A percentile compares a stretch with the other conserved stretches of the same genome.
These are phyloP conservation scores for Timandra comae DNA, from an alignment of 2,888 invertebrate genomes.

Conservation along the genomic window DNA sequence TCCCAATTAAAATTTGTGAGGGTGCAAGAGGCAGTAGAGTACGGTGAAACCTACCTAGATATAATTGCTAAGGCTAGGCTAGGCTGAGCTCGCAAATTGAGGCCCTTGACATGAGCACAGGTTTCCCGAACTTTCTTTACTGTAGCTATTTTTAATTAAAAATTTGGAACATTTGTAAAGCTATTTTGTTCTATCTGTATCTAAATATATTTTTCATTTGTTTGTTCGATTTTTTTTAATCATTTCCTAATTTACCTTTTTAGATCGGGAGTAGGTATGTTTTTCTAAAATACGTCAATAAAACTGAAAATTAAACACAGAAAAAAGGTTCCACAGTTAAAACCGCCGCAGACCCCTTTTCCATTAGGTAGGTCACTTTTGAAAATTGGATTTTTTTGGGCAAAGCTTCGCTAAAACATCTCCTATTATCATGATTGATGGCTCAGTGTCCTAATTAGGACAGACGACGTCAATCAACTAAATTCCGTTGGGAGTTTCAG, in stretches of 20 bases:
- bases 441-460: constrained; percentile 48
- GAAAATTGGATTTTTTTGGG: constrained; percentile 25
- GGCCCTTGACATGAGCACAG: constrained; percentile 22
- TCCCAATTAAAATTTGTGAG: constrained; percentile 64
- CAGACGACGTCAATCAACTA: constrained; percentile 43
- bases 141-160: constrained; percentile 11
- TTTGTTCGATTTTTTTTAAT: no score
- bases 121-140: constrained; percentile 20
- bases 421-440: constrained; percentile 55
- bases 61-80: constrained; percentile 36
- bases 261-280: no score
- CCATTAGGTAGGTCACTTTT: no score
- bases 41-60: constrained; percentile 18
- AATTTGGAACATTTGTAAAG: no score
- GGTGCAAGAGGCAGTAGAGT: constrained; percentile 2
- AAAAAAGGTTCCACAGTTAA: no score
- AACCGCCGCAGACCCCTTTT: no score
- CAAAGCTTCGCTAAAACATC: constrained; percentile 29
- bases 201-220: no score
- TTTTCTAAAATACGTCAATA: no score
- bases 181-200: no score
- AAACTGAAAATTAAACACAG: no score
- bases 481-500: constrained; percentile 37
- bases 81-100: constrained; percentile 20
- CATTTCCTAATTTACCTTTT: no score